Evolutionary conservation across 2,113 vertebrate species (phyloP), one percentile per base, ranked within the genome.

Genomic region (Colius striatus): DNA sequence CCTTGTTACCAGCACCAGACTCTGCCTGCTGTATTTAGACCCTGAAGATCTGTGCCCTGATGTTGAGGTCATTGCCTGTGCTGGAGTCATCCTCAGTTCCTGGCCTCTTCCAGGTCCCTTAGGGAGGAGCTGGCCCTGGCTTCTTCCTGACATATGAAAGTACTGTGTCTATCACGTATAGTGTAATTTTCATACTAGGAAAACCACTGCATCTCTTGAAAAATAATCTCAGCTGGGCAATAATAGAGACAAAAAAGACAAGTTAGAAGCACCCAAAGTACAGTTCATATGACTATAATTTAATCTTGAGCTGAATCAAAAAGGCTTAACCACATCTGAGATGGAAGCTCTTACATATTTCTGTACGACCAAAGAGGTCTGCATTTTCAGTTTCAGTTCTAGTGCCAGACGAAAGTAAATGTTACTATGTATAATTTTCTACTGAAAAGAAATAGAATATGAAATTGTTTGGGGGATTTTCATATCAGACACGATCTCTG

Each of bases 121-220:
- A 1, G 38, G 51, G n/a, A 63, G 15, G 57, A 80, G 17, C 47
- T 66, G 57, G 36, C 26, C 32, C 41, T 51, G 34, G 19, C 32
- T 57, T 32, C 75, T 79, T 45, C 72, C 77, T 68, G 16, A 32
- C 5, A 0, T 8, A 7, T 22, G 34, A 8, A 84, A 70, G 48
- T 26, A 1, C 15, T 10, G 4, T 13, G 6, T 55, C 47, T 38
- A 0, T 53, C 38, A 8, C 1, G 1, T 8, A 7, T 10, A 38
- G 15, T 13, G 11, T 53, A 41, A 9, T 76, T 79, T 90, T 58
- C 45, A 30, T 67, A n/a, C 38, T 55, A 36, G 45, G 5, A 51
- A 57, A 78, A 13, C 11, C 25, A 16, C 1, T 74, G 29, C 51
- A 34, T 15, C 5, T 90, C 53, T 75, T 58, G 27, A 50, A n/a